Conservation (phyloP, 2,797 vertebrate species). For the Anabas testudineus region DNA sequence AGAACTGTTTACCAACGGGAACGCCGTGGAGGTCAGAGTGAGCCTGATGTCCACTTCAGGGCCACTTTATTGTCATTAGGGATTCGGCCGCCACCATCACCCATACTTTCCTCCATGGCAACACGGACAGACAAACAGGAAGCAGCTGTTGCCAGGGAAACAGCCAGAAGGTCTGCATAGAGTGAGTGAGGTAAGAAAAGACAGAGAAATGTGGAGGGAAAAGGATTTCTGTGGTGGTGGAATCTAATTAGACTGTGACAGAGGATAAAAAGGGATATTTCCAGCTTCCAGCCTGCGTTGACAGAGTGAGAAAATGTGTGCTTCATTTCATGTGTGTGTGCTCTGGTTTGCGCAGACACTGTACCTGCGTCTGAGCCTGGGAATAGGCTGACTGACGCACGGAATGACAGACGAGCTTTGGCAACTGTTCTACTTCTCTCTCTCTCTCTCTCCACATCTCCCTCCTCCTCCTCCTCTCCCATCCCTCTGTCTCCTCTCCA, state of each 20-base stretch:
- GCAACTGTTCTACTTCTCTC: slow-evolving; percentile 72
- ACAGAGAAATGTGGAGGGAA: slow-evolving; percentile 56
- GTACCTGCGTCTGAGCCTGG: slow-evolving; percentile 79
- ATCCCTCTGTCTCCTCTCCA: slow-evolving; percentile 55
- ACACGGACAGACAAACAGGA: slow-evolving; percentile 84
- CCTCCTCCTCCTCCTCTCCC: slow-evolving; percentile 39
- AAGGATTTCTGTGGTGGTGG: slow-evolving; percentile 65
- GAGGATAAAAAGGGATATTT: slow-evolving; percentile 62
- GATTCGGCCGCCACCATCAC: slow-evolving; percentile 16
- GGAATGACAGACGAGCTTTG: slow-evolving; percentile 79
- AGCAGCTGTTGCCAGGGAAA: slow-evolving; percentile 87
- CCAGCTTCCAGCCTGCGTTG: slow-evolving; percentile 44
- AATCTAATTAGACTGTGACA: slow-evolving; percentile 80
- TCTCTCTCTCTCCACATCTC: slow-evolving; percentile 61
- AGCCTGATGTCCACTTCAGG: slow-evolving; percentile 46
- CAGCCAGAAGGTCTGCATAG: slow-evolving; percentile 73
- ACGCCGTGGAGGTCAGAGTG: neutral
- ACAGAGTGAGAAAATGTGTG: slow-evolving; percentile 51
- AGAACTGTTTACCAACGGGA: slow-evolving; percentile 18
- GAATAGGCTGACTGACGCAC: slow-evolving; percentile 85
- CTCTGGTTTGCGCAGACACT: slow-evolving; percentile 67
- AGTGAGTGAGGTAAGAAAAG: slow-evolving; percentile 76
- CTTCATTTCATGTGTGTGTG: slow-evolving; percentile 7
- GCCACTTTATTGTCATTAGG: slow-evolving; percentile 43
- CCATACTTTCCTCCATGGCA: slow-evolving; percentile 63